phyloP scores from a whole-genome alignment of 2,797 vertebrate species.

The Nothura maculosa region DNA sequence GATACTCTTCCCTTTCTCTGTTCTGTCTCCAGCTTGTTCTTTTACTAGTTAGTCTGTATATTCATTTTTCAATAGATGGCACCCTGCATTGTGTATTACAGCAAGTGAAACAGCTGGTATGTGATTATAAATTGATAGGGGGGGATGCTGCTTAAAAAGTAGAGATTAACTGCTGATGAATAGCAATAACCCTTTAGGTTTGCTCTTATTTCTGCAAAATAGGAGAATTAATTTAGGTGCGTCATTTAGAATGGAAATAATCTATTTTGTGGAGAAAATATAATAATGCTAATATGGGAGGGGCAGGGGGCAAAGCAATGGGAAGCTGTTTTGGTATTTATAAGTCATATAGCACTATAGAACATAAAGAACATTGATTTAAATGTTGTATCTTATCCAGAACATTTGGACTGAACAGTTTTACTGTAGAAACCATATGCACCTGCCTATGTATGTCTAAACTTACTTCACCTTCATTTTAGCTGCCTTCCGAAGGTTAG shows the following conservation, averaged over 20 bases:
- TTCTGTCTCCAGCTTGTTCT: conserved; percentile 80
- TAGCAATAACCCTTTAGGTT: conserved; percentile 78
- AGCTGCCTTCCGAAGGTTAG: conserved; percentile 3
- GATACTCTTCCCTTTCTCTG: conserved; percentile 74
- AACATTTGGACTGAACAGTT: conserved; percentile 10
- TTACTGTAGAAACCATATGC: neutral
- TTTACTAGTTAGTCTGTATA: conserved; percentile 81
- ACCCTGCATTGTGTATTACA: conserved; percentile 84
- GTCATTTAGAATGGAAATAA: conserved; percentile 63
- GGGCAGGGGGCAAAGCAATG: conserved; percentile 8
- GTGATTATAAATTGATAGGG: conserved; percentile 81
- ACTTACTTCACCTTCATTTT: conserved; percentile 7
- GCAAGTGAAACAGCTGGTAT: conserved; percentile 85
- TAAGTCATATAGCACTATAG: conserved; percentile 10
- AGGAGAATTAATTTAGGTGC: conserved; percentile 72
- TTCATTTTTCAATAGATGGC: conserved; percentile 87
- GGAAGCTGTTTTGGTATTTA: conserved; percentile 37
- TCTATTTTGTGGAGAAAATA: conserved; percentile 1
- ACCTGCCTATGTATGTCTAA: conserved; percentile 2
- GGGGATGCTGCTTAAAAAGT: conserved; percentile 80
- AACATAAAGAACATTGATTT: conserved; percentile 8
- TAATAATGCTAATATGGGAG: neutral
- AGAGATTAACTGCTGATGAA: conserved; percentile 77
- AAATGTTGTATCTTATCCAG: conserved; percentile 29
- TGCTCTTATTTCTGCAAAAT: conserved; percentile 78